A percentile compares a stretch with the other conserved stretches of the same genome.
Conservation (phyloP, 2,888 invertebrate genomes). For the Drosophila mulleri region DNA sequence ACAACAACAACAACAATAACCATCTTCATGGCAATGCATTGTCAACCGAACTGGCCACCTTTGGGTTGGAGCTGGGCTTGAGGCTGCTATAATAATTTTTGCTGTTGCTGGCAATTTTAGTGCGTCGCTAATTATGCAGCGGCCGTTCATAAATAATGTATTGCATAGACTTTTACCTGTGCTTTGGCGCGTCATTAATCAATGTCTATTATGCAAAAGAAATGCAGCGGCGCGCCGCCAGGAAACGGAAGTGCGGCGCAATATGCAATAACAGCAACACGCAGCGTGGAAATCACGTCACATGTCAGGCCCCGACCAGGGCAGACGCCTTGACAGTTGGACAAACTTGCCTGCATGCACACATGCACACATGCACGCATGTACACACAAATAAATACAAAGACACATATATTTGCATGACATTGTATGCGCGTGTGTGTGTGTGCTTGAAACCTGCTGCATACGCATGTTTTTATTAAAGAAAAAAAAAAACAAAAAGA, state of each 20-base stretch:
- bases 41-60: slow-evolving; percentile 35
- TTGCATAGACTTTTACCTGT: slow-evolving; percentile 69
- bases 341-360: slow-evolving; percentile 33
- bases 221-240: slow-evolving; percentile 43
- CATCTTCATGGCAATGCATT: slow-evolving; percentile 52
- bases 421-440: slow-evolving; percentile 3
- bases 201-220: slow-evolving; percentile 72
- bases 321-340: slow-evolving; percentile 50
- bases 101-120: slow-evolving; percentile 38
- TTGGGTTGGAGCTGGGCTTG: neutral
- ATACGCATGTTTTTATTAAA: slow-evolving; percentile 32
- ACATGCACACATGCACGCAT: slow-evolving; percentile 12
- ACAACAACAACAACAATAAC: slow-evolving; percentile 7
- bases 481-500: neutral
- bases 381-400: slow-evolving; percentile 29
- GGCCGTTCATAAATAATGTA: slow-evolving; percentile 69
- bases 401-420: neutral
- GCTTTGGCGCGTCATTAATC: slow-evolving; percentile 66
- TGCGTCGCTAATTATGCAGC: slow-evolving; percentile 66
- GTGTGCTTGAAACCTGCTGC: slow-evolving; percentile 8
- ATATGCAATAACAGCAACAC: slow-evolving; percentile 50
- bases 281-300: slow-evolving; percentile 58
- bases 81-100: slow-evolving; percentile 48
- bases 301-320: slow-evolving; percentile 29
- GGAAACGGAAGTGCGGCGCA: slow-evolving; percentile 72